These are phyloP conservation scores for Glyphotaelius pellucidus DNA, from an alignment of 2,888 invertebrate genomes.

Conservation along the genomic window DNA sequence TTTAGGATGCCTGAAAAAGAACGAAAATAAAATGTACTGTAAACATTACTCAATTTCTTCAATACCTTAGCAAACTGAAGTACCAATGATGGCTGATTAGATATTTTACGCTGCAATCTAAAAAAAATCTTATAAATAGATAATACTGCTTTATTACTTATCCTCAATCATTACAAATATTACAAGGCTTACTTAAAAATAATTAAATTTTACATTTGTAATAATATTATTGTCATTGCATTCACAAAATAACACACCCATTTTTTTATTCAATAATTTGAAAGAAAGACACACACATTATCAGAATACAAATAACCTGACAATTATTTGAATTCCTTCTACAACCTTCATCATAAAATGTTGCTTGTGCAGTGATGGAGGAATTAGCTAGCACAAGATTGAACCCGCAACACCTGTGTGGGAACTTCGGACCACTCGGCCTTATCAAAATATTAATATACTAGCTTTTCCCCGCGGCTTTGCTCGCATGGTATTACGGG, in stretches of 20 bases:
- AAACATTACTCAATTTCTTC: constrained; percentile 2
- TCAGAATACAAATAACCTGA: no score
- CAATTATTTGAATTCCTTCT: no score
- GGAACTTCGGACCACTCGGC: no score
- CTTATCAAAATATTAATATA: no score
- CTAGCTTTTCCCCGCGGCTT: no score
- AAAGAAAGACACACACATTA: no score
- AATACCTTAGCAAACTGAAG: not conserved
- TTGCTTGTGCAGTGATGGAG: no score
- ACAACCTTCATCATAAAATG: no score
- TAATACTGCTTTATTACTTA: not conserved
- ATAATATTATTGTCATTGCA: not conserved
- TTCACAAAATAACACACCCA: not conserved
- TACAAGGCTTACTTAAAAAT: not conserved
- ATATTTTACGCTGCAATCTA: not conserved
- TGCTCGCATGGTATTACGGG: no score
- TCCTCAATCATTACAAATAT: not conserved
- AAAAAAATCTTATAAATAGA: not conserved
- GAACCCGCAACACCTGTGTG: no score
- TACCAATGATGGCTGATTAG: not conserved
- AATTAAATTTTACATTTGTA: not conserved
- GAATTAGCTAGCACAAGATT: no score
- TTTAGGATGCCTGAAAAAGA: not conserved
- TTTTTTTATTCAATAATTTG: not conserved
- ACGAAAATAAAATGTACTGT: not conserved